Conservation (phyloP, 2,797 vertebrate species). For the Florisuga fusca region DNA sequence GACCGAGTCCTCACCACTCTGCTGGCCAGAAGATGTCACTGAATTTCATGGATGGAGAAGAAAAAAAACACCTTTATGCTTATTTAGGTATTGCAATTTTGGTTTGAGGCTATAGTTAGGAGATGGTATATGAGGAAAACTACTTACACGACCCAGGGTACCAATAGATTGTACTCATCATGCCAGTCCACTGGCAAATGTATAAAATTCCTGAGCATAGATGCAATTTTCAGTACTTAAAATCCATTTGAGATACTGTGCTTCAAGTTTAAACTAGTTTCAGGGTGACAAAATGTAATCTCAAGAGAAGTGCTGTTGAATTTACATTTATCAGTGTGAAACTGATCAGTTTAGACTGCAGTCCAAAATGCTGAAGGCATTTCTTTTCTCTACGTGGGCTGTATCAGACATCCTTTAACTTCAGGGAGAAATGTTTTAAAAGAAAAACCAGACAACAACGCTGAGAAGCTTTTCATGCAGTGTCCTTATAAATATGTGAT, state of each 20-base stretch:
- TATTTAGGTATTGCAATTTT: background rate
- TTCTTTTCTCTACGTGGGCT: background rate
- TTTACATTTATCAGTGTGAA: conserved; percentile 51
- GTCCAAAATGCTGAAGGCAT: background rate
- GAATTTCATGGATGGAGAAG: background rate
- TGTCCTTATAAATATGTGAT: background rate
- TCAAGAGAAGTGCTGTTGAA: conserved; percentile 33
- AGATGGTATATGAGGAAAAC: background rate
- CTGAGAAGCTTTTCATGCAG: fast-evolving
- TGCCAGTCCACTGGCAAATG: background rate
- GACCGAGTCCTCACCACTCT: fast-evolving
- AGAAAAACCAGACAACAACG: background rate
- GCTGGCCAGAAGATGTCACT: background rate
- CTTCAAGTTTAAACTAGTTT: conserved; percentile 42
- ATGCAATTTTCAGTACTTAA: background rate
- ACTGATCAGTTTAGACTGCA: conserved; percentile 45
- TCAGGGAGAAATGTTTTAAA: background rate
- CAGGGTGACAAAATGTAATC: background rate
- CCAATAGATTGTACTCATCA: background rate
- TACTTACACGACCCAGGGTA: too few species aligned
- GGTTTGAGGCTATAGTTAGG: background rate
- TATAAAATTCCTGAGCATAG: background rate
- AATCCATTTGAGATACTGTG: background rate
- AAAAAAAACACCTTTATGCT: background rate
- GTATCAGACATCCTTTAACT: background rate